Conservation (phyloP, 30 jellyfish, hydroid and myxozoan genomes). For the Turritopsis rubra region DNA sequence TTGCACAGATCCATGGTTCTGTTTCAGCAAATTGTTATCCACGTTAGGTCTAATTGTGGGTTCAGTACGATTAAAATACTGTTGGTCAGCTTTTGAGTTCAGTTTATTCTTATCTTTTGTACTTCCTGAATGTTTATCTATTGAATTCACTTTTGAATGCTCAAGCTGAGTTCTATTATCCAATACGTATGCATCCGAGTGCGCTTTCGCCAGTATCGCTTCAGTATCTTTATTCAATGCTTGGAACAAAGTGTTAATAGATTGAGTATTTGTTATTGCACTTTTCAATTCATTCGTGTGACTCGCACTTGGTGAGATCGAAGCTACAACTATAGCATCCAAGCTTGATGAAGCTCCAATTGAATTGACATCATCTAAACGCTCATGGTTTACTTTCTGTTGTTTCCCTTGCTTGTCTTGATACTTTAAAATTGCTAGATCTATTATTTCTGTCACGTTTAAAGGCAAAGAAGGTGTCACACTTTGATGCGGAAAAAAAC, state of each 20-base stretch:
- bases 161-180: not conserved
- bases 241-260: not conserved
- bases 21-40: not conserved
- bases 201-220: not conserved
- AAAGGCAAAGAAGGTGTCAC: not conserved
- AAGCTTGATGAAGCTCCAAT: not conserved
- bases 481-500: not conserved
- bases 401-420: not conserved
- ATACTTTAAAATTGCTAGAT: not conserved
- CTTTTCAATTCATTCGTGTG: not conserved
- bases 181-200: not conserved
- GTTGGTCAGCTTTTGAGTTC: too few relatives aligned
- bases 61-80: not conserved
- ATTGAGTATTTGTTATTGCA: not conserved
- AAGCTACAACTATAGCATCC: not conserved
- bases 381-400: not conserved
- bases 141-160: too few relatives aligned
- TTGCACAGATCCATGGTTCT: not conserved
- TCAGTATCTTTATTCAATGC: not conserved
- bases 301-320: not conserved
- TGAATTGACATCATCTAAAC: too few relatives aligned
- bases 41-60: not conserved
- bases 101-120: too few relatives aligned
- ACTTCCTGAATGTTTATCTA: too few relatives aligned
- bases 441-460: not conserved